Percentiles rank a stretch among this genome's conserved stretches.
phyloP scores from a whole-genome alignment of 2,888 invertebrate species.

The Xestia xanthographa region DNA sequence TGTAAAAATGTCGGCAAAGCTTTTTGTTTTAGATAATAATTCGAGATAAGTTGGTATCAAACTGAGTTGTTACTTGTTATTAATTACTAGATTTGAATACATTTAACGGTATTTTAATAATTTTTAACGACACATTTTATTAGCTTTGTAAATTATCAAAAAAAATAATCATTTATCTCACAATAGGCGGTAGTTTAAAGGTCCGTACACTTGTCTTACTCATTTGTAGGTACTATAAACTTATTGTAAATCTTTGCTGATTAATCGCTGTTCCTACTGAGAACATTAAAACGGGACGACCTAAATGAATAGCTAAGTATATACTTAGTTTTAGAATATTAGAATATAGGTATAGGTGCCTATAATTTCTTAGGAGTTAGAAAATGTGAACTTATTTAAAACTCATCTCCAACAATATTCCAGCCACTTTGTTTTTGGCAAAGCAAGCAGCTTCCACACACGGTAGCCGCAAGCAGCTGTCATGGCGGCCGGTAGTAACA shows the following conservation, averaged over 20 bases:
- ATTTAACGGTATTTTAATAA: conserved; percentile 27
- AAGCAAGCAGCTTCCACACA: not conserved
- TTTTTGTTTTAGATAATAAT: conserved; percentile 46
- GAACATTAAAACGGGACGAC: not conserved
- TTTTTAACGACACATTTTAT: not conserved
- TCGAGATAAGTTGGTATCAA: conserved; percentile 46
- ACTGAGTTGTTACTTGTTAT: conserved; percentile 43
- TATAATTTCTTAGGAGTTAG: not conserved
- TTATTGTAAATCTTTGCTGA: not conserved
- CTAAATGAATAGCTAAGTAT: too few species aligned
- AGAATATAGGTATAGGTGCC: not conserved
- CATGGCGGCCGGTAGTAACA: conserved; percentile 37
- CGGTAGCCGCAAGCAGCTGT: conserved; percentile 41
- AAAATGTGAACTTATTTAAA: not conserved
- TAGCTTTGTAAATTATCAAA: not conserved
- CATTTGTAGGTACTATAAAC: not conserved
- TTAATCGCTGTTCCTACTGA: not conserved
- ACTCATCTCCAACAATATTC: not conserved
- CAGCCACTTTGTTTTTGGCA: not conserved
- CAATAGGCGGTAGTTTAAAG: not conserved
- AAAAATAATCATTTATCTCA: not conserved
- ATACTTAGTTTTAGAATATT: not conserved
- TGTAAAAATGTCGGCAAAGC: conserved; percentile 26
- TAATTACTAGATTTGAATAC: conserved; percentile 20
- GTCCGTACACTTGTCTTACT: not conserved